Percentiles rank a stretch among this genome's conserved stretches.
Evolutionary conservation across 1,140 invertebrate genomes (phyloP).

Genomic region (Anastrepha ludens): DNA sequence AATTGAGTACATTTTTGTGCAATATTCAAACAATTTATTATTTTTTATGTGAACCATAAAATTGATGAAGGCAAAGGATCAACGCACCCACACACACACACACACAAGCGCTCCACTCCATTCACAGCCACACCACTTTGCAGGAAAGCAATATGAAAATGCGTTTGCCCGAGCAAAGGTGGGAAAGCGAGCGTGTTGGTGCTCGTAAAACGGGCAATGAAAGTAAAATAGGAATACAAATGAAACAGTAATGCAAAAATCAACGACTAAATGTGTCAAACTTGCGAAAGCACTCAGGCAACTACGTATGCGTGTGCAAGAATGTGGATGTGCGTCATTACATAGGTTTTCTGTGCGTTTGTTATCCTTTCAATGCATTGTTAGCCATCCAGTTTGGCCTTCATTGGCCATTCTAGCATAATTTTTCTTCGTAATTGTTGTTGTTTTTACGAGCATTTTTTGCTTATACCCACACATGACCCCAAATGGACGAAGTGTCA

Average conservation of each 20-base stretch:
- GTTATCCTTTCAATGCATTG: constrained; percentile 10
- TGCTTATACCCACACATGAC: neutral
- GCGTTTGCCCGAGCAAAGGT: neutral
- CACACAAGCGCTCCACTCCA: neutral
- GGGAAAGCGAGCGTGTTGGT: too few relatives aligned
- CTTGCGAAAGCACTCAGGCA: neutral
- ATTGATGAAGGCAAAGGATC: constrained; percentile 54
- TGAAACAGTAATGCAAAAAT: constrained; percentile 6
- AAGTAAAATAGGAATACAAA: neutral
- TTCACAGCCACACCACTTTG: neutral
- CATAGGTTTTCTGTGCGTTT: neutral
- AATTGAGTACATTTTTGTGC: constrained; percentile 54
- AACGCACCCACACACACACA: constrained; percentile 8
- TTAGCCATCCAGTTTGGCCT: neutral
- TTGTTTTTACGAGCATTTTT: neutral
- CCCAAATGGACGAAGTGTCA: neutral
- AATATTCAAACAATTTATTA: constrained; percentile 57
- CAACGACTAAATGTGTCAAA: constrained; percentile 16
- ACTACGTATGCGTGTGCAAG: neutral
- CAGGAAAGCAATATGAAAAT: neutral
- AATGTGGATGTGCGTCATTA: neutral
- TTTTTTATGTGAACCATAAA: constrained; percentile 55
- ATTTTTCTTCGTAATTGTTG: neutral
- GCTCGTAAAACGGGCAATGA: constrained; percentile 16
- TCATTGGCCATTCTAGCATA: constrained; percentile 3